Percentiles rank a stretch among this genome's conserved stretches.
Evolutionary conservation across 2,888 invertebrate genomes (phyloP).

Genomic region (Drosophila putrida): DNA sequence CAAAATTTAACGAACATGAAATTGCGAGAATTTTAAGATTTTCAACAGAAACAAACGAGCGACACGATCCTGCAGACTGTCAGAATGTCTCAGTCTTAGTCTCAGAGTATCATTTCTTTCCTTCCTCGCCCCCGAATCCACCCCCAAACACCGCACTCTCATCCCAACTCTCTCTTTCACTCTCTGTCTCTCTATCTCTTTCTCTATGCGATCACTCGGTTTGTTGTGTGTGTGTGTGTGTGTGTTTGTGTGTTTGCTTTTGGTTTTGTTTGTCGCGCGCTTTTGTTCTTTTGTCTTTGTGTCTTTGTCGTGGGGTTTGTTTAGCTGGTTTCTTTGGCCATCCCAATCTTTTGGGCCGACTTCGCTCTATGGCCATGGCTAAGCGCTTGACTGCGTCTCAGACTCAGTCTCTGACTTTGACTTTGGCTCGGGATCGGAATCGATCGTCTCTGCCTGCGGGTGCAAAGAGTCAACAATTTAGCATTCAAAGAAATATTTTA

Average conservation of each 20-base stretch:
- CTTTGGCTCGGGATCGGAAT: neutral
- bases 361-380: conserved; percentile 37
- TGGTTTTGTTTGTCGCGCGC: conserved; percentile 77
- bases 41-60: conserved; percentile 85
- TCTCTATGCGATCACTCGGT: conserved; percentile 29
- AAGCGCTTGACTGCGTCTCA: conserved; percentile 41
- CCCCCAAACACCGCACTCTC: conserved; percentile 17
- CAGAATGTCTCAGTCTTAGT: conserved; percentile 28
- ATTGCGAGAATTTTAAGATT: conserved; percentile 86
- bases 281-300: conserved; percentile 70
- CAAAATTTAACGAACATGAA: conserved; percentile 85
- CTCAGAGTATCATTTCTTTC: neutral
- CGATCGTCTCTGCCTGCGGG: conserved; percentile 40
- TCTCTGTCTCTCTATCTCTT: neutral
- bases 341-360: conserved; percentile 25
- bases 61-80: conserved; percentile 82
- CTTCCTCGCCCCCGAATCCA: conserved; percentile 18
- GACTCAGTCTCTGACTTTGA: conserved; percentile 5
- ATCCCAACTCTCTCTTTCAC: neutral
- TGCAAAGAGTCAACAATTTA: conserved; percentile 80
- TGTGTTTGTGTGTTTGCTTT: conserved; percentile 64
- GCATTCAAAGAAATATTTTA: conserved; percentile 85
- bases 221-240: conserved; percentile 3
- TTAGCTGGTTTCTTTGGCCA: conserved; percentile 70
- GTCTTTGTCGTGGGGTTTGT: conserved; percentile 68